Base-by-base conservation (phyloP, 2,797 vertebrate species). In the Sebastes ruberrimus region DNA sequence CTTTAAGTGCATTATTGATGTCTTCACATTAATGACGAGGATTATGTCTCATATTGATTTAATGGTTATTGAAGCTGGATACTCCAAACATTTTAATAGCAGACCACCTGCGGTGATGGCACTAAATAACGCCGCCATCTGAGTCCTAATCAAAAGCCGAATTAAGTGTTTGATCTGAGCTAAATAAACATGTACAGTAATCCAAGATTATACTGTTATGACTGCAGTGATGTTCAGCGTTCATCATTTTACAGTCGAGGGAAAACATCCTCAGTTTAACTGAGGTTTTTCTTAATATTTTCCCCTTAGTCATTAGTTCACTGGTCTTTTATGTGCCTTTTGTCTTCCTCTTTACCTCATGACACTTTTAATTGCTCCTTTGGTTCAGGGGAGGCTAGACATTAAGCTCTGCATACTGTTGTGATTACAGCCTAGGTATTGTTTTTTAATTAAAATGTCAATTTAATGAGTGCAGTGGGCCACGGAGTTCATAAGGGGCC, bases 171-270 rank as follows among this genome's bases (percentile, higher is more conserved):
- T 82, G 69, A 84, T 90, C 79, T 52, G 70, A 80, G 82, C 62
- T 69, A 18, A 33, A 30, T 49, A 11, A 86, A 46, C 65, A 74
- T 61, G 64, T 38, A n/a, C 70, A 32, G 10, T 78, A 88, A 92
- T 92, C 85, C 78, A 72, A 79, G 78, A 84, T 89, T 85, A 81
- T 7, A 30, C 63, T 74, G 32, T 79, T 72, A 77, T 82, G 59
- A 62, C 6, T 30, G 35, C n/a, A 7, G 18, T 3, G n/a, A 70
- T 13, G 30, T 49, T 79, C 6, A 5, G 38, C 16, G 5, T 66
- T 59, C n/a, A 23, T 2, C 1, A 22, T 2, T 3, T 27, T 8
- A 22, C 28, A 23, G 30, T 28, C 3, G 6, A 69, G 18, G 28
- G 11, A 23, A 1, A 7, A 27, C 11, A 4, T 28, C 23, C 10